A percentile compares a stretch with the other conserved stretches of the same genome.
phyloP scores from a whole-genome alignment of 2,888 invertebrate genomes.

The Apodemia zela region DNA sequence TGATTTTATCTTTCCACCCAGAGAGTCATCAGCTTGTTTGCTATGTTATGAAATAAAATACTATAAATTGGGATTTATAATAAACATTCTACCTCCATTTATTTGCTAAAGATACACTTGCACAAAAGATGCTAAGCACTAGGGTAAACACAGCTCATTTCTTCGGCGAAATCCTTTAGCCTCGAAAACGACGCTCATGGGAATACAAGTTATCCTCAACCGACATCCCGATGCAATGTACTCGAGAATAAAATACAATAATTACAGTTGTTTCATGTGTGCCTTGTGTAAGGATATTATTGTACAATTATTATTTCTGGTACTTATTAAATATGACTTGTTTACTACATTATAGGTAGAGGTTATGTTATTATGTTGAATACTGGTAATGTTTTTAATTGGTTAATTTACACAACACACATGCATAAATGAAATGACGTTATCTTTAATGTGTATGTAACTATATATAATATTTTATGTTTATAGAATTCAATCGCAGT shows the following conservation, averaged over 20 bases:
- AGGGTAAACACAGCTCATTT: neutral
- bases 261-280: slow-evolving; percentile 5
- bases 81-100: too few relatives aligned
- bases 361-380: neutral
- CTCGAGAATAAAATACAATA: slow-evolving; percentile 4
- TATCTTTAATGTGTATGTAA: too few relatives aligned
- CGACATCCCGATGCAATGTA: neutral
- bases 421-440: too few relatives aligned
- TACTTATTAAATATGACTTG: neutral
- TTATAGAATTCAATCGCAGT: too few relatives aligned
- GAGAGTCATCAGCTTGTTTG: too few relatives aligned
- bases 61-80: too few relatives aligned
- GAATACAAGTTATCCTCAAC: slow-evolving; percentile 5
- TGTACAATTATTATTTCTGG: neutral
- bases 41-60: too few relatives aligned
- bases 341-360: neutral
- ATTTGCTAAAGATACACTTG: neutral
- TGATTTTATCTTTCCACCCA: too few relatives aligned
- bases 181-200: neutral
- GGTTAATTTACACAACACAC: slow-evolving; percentile 33
- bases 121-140: neutral
- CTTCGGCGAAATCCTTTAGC: neutral
- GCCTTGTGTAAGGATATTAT: slow-evolving; percentile 7
- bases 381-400: neutral
- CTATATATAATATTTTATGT: too few relatives aligned